Conservation (phyloP, 2,888 invertebrate species). For the Erynnis tages region DNA sequence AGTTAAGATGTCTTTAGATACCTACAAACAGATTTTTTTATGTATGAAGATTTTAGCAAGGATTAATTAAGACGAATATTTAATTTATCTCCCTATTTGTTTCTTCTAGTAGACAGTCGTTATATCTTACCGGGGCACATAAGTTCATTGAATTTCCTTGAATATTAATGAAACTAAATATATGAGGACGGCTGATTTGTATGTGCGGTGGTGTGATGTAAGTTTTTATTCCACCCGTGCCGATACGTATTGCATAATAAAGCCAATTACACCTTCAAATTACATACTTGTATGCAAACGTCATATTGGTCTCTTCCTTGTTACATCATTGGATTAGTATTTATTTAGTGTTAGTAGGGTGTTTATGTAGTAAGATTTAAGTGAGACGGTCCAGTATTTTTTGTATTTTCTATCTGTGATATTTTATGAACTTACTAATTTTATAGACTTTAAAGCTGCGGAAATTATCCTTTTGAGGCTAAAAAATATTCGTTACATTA, state of each 20-base stretch:
- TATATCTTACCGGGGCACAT: constrained; percentile 8
- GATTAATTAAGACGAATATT: too few relatives aligned
- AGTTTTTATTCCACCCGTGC: constrained; percentile 48
- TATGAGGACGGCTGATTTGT: constrained; percentile 41
- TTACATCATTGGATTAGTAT: constrained; percentile 15
- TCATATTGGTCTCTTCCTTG: constrained; percentile 13
- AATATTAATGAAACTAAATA: constrained; percentile 45
- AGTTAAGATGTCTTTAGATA: too few relatives aligned
- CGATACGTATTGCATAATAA: constrained; percentile 46
- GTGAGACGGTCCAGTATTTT: too few relatives aligned
- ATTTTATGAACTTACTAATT: too few relatives aligned
- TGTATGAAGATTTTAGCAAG: too few relatives aligned
- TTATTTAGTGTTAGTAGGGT: not conserved
- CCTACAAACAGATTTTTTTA: not conserved
- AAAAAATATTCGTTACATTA: too few relatives aligned
- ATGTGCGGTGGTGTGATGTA: constrained; percentile 39
- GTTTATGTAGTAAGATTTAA: not conserved
- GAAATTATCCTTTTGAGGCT: too few relatives aligned
- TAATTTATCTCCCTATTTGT: too few relatives aligned
- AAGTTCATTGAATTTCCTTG: constrained; percentile 60
- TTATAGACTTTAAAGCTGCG: too few relatives aligned
- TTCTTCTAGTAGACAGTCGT: constrained; percentile 17
- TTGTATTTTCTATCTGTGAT: too few relatives aligned
- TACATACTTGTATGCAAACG: constrained; percentile 19
- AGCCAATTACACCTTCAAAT: constrained; percentile 27